phyloP scores from a whole-genome alignment of 2,888 invertebrate species.

The Perdita meconis region DNA sequence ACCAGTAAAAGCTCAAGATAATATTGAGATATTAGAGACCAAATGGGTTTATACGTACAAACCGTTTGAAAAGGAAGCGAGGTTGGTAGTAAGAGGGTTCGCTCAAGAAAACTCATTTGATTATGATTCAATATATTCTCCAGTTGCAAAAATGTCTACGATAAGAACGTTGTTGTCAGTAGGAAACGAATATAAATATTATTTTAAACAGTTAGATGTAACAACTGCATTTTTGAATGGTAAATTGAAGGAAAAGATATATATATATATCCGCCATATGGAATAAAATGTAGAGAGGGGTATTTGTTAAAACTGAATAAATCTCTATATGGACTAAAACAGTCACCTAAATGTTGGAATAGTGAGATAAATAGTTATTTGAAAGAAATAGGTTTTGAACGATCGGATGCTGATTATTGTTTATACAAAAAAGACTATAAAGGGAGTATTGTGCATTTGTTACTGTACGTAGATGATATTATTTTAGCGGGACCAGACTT shows the following conservation, averaged over 20 bases:
- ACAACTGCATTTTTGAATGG: constrained; percentile 64
- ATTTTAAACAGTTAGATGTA: constrained; percentile 61
- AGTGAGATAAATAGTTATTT: constrained; percentile 6
- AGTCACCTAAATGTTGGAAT: constrained; percentile 34
- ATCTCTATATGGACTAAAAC: constrained; percentile 43
- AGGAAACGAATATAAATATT: constrained; percentile 66
- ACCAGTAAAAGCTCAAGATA: constrained; percentile 5
- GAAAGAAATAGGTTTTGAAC: neutral
- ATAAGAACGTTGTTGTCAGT: constrained; percentile 68
- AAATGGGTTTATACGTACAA: constrained; percentile 64
- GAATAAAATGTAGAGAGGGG: constrained; percentile 18
- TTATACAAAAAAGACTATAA: neutral
- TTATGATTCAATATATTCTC: constrained; percentile 73
- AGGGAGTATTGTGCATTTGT: neutral
- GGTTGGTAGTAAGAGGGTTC: constrained; percentile 67
- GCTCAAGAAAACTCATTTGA: constrained; percentile 68
- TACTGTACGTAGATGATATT: neutral
- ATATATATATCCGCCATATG: constrained; percentile 45
- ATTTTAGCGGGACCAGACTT: constrained; percentile 15
- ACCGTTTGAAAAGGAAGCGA: constrained; percentile 66
- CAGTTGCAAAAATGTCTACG: constrained; percentile 69
- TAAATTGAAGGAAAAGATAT: neutral
- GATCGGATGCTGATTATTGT: neutral
- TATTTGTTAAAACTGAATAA: constrained; percentile 41
- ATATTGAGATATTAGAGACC: constrained; percentile 58